Evolutionary conservation across 2,113 vertebrate genomes (phyloP).

Genomic region (Corapipo altera): DNA sequence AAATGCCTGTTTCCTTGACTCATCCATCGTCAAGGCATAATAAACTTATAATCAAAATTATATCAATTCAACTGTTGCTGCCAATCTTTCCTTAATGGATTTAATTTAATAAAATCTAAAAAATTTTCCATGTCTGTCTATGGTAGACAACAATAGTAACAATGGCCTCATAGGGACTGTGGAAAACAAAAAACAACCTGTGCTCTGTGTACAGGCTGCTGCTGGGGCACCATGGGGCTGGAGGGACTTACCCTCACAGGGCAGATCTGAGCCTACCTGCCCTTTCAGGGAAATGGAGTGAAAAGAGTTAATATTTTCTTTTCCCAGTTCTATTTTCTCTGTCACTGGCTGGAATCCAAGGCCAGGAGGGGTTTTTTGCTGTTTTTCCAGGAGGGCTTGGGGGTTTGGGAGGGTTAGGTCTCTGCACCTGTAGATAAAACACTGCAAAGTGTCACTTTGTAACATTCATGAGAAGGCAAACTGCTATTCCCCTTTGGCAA

Average conservation of each 20-base stretch:
- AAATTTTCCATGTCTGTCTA: not conserved
- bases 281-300: not conserved
- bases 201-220: not conserved
- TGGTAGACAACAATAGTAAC: not conserved
- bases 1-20: conserved; percentile 51
- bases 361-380: not conserved
- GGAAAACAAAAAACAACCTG: not conserved
- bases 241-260: not conserved
- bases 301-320: not conserved
- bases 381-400: not conserved
- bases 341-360: not conserved
- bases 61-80: conserved; percentile 45
- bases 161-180: not conserved
- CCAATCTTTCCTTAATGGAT: conserved; percentile 42
- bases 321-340: not conserved
- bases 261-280: not conserved
- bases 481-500: not conserved
- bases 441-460: not conserved
- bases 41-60: conserved; percentile 67
- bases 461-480: not conserved
- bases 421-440: not conserved
- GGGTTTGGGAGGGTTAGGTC: not conserved
- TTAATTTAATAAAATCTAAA: not conserved
- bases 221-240: not conserved
- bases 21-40: conserved; percentile 58